Base-by-base conservation (phyloP, 2,797 vertebrate genomes). In the Pipistrellus pygmaeus region DNA sequence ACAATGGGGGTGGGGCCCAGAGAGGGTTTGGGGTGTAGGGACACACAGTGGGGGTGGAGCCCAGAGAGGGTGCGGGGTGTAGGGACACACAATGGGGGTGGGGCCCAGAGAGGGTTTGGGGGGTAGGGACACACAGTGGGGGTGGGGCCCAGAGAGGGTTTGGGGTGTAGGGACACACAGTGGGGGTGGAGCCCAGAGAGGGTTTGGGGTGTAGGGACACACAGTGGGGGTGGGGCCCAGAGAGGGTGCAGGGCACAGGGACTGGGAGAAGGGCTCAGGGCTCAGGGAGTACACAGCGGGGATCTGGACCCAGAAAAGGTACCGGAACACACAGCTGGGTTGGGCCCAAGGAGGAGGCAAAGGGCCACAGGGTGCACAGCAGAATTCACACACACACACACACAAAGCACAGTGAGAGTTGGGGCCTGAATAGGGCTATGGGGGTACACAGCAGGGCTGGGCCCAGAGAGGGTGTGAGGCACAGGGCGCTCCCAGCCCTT, bases 11-110 rank as follows among this genome's bases (percentile, higher is more conserved):
- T 9, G 6, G 35, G 82, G 60, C 27, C 32, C 30, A 17, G 44
- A 32, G 23, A n/a, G 57, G 57, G 15, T 21, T 27, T 32, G 46
- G 64, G 64, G 23, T 77, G 30, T 32, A 27, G 35, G 51, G 41
- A 23, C 23, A 5, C 53, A 46, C 48, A 44, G 76, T 8, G 3
- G 18, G 44, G 44, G 10, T 32, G 21, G 15, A 13, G 20, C 18
- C 9, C 68, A 41, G 27, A 20, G 44, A 27, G 23, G 55, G 41
- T 25, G 32, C 6, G 0, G 21, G 35, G 62, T n/a, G n/a, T n/a
- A n/a, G n/a, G n/a, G n/a, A n/a, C 15, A 0, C 27, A 4, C 14
- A 2, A 57, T 3, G 25, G 25, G 30, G 11, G 20, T 9, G 6
- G 35, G 82, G 60, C 27, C 32, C 30, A 17, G 44, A 32, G 23